Percentiles rank a stretch among this genome's conserved stretches.
phyloP scores from a whole-genome alignment of 2,797 vertebrate genomes.

The Pipistrellus kuhlii region DNA sequence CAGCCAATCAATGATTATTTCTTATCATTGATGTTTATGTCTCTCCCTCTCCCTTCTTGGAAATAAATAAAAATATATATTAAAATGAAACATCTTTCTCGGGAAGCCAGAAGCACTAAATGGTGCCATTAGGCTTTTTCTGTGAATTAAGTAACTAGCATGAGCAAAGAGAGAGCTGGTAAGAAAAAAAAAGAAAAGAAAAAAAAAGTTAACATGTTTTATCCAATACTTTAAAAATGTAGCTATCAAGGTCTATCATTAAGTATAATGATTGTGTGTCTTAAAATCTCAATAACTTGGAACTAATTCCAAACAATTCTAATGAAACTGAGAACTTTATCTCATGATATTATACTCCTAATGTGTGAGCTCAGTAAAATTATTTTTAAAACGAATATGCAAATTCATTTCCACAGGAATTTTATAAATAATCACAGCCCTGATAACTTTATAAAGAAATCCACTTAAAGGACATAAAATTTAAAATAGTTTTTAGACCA shows the following conservation, averaged over 20 bases:
- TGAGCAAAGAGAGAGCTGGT: neutral
- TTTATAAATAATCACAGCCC: constrained; percentile 31
- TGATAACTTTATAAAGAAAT: constrained; percentile 37
- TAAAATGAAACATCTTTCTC: neutral
- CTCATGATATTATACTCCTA: constrained; percentile 12
- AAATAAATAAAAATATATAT: no score
- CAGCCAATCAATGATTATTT: neutral
- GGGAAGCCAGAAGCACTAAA: neutral
- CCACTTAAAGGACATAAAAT: neutral
- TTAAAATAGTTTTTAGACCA: constrained; percentile 21
- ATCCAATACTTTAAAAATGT: neutral
- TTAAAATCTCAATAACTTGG: constrained; percentile 12
- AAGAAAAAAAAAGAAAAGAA: neutral
- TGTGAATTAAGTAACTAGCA: constrained; percentile 49
- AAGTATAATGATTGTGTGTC: neutral
- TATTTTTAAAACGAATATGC: constrained; percentile 22
- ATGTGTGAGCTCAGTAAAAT: neutral
- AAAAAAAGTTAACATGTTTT: neutral
- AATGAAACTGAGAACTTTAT: constrained; percentile 10
- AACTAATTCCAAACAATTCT: constrained; percentile 43
- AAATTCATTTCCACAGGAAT: constrained; percentile 36
- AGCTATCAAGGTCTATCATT: neutral
- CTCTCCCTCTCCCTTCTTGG: neutral
- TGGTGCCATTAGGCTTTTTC: neutral
- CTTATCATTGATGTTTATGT: neutral